Evolutionary conservation across 2,797 vertebrate species (phyloP).

Genomic region (Halcyon badia): DNA sequence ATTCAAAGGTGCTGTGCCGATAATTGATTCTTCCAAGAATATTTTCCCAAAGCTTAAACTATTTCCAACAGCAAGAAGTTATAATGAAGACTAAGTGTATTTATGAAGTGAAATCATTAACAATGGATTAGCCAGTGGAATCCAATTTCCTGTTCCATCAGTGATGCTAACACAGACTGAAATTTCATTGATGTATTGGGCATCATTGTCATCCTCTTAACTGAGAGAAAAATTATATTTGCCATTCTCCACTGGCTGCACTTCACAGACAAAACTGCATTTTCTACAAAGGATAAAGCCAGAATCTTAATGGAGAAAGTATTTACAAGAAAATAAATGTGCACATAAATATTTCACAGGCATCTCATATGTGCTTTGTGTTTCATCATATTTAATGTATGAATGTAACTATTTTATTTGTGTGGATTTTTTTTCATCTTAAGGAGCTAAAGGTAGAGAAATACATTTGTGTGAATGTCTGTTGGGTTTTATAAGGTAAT

Average conservation of each 20-base stretch:
- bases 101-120: conserved; percentile 78
- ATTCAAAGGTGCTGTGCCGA: conserved; percentile 41
- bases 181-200: conserved; percentile 67
- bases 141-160: conserved; percentile 79
- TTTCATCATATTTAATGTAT: conserved; percentile 44
- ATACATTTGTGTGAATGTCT: not conserved
- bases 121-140: conserved; percentile 77
- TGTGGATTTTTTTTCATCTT: not conserved
- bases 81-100: conserved; percentile 78
- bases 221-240: conserved; percentile 57
- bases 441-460: not conserved
- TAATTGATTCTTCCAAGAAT: conserved; percentile 70
- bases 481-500: not conserved
- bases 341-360: conserved; percentile 58
- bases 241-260: conserved; percentile 1
- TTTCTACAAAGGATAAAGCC: not conserved
- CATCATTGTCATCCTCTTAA: conserved; percentile 44
- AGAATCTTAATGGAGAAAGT: conserved; percentile 51
- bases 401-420: not conserved
- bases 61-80: conserved; percentile 64
- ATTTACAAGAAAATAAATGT: conserved; percentile 57
- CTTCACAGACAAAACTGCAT: not conserved
- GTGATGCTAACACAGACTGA: conserved; percentile 56
- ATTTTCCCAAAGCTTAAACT: conserved; percentile 67
- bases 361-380: conserved; percentile 3